Evolutionary conservation across 2,113 vertebrate genomes (phyloP), one percentile per base, ranked within the genome.

Genomic region (Limnothrissa miodon): DNA sequence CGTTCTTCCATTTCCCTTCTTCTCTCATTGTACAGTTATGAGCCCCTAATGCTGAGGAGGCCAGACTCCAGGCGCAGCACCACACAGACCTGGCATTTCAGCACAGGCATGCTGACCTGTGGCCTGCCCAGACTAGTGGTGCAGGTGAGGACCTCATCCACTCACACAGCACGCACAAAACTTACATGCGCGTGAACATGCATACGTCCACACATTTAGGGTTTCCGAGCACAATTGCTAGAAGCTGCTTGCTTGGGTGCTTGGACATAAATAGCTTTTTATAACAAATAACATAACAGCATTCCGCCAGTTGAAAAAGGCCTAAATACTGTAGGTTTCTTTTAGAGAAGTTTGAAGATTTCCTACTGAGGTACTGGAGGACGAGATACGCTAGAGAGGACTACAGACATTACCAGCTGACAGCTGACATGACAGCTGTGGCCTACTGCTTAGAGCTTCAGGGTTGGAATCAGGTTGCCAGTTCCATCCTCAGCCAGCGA

Each of bases 1-100:
- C 74, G 9, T 29, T 39, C 23, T 51, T 39, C 45, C 66, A 9
- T 81, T 11, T 8, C 33, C 56, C 17, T 36, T 45, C 79, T 33
- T 80, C 29, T 82, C 48, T 83, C 45, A 51, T 17, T 4, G 78
- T 3, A 87, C 89, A 99, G 98, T 59, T 98, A 94, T 0, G 98
- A 99, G 89, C 98, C 98, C 0, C 86, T 99, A 89, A 99, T 98
- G 98, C 84, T 99, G 74, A 93, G 97, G 0, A 96, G 95, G 85
- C 97, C 97, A 0, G 98, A 99, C 62, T 92, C 92, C 0, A 95
- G 98, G 48, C 96, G 98, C 84, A 98, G 96, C 82, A 98, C 96
- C 0, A 99, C 97, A 0, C 98, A 99, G 93, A 99, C 96, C 0
- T 99, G 98, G 98, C 95, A 95, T 85, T 99, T 99, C 84, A 94